Base-by-base conservation (phyloP, 2,797 vertebrate species). In the Crenichthys baileyi region DNA sequence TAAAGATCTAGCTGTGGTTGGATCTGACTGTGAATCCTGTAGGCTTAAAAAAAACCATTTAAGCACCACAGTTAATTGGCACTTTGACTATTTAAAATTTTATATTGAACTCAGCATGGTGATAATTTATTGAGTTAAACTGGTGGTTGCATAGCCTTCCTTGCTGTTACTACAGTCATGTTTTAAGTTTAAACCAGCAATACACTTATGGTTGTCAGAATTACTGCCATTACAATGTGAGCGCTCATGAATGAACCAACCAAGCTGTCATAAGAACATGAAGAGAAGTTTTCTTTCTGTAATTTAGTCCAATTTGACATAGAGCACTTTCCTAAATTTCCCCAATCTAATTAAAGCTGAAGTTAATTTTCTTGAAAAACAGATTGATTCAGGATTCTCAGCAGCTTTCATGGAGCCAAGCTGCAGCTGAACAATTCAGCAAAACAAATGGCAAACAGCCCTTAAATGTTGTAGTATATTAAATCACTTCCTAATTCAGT, bases 201-300 rank as follows among this genome's bases (percentile, higher is more conserved):
- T 15, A 36, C 0, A 41, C 26, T 65, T 80, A 79, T 73, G 77
- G 79, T 58, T 39, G 60, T 73, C 55, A 79, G 72, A 84, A 83
- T 82, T 61, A 82, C 79, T 77, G 71, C 71, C 84, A 81, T 87
- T 79, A 76, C 79, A 85, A 79, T 85, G 36, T 70, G 77, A 87
- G 73, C 78, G 77, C 79, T 78, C 72, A 78, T 80, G 58, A 89
- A 81, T 63, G 73, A 78, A 51, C 31, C 26, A 76, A 74, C 31
- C 80, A 79, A 83, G 73, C 53, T 41, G 39, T 46, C 50, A 77
- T 73, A 70, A 79, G 36, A 80, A 84, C 48, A 61, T 26, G 29
- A 53, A 20, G 22, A 6, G 13, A n/a, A 55, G 72, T 72, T 60
- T 70, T 71, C 44, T 39, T 50, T 72, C 71, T 20, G 87, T 74